These are phyloP conservation scores for Pogonocichla stellata DNA, from an alignment of 2,113 vertebrate species.

Conservation along the genomic window DNA sequence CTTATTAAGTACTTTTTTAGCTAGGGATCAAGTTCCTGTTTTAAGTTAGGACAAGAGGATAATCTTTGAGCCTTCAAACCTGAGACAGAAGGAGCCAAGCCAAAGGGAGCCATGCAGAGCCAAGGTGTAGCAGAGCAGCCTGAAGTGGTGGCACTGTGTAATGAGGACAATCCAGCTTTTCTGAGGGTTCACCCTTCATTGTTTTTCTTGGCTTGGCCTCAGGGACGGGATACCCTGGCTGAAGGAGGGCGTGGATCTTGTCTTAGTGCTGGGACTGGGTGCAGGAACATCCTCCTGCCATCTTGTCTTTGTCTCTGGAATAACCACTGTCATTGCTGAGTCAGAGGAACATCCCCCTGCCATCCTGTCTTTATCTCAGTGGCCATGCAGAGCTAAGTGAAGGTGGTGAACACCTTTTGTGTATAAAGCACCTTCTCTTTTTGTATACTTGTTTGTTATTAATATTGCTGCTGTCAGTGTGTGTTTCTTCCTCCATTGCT, in stretches of 20 bases:
- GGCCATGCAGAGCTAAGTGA: background rate
- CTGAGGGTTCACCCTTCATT: background rate
- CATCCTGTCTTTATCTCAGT: background rate
- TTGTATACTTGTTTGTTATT: background rate
- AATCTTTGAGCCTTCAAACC: background rate
- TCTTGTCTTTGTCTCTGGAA: background rate
- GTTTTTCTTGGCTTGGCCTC: background rate
- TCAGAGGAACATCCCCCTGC: accelerated
- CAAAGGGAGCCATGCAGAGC: accelerated
- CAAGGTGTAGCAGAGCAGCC: accelerated
- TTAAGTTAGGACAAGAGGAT: background rate
- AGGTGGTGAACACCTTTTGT: background rate
- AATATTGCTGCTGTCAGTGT: background rate
- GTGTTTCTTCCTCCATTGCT: background rate
- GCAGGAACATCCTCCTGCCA: accelerated
- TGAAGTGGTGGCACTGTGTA: accelerated
- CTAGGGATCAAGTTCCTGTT: background rate
- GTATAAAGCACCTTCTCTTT: background rate
- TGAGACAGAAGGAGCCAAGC: background rate
- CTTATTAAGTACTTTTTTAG: background rate
- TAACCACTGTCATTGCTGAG: background rate
- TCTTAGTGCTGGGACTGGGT: background rate
- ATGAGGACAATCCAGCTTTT: accelerated
- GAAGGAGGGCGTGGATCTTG: background rate
- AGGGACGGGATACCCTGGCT: background rate